Base-by-base conservation (phyloP, 2,888 invertebrate genomes). In the Morinoia aosen region DNA sequence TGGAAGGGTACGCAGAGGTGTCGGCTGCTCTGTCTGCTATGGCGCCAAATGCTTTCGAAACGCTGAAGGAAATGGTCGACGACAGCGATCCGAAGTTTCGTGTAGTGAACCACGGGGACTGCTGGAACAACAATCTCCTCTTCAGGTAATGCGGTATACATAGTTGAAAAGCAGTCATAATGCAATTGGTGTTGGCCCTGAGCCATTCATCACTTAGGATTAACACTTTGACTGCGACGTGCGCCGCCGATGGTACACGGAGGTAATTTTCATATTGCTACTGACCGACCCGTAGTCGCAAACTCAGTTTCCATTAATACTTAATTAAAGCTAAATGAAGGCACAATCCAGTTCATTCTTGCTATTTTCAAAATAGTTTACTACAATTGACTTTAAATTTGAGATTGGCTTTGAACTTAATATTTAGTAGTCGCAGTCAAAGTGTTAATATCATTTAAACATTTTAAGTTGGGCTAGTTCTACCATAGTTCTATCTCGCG, bases 91-190 rank as follows among this genome's bases (percentile, higher is more conserved):
- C 95, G 7, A 58, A 56, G 64, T 96, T 96, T 90, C 58, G 91
- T 25, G 88, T 91, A 7, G 16, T 96, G 16, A 94, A 95, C 64
- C 96, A 96, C 40, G 96, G 96, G 1, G 96, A 96, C 64, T 96
- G 96, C 95, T 96, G 96, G 96, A 95, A 91, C 90, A 96, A 96
- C 95, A 96, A 96, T 48, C 16, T 96, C 56, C 95, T 96, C 12
- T 96, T 96, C 95, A 96, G 91, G 96, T 95, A 95, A 57, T 90
- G 3, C 64, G 7, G 16, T 12, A 90, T 90, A 40, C 14, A 10
- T 90, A 8, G 3, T 39, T 39, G 14, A 8, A 12, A 40, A 14
- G 11, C 11, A 10, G 90, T 88, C 88, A 88, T 2, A 39, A 10
- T 7, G 10, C 39, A 14, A 90, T 40, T 39, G 8, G 39, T 12